Base-by-base conservation (phyloP, 2,888 invertebrate genomes). In the Eristalis tenax region DNA sequence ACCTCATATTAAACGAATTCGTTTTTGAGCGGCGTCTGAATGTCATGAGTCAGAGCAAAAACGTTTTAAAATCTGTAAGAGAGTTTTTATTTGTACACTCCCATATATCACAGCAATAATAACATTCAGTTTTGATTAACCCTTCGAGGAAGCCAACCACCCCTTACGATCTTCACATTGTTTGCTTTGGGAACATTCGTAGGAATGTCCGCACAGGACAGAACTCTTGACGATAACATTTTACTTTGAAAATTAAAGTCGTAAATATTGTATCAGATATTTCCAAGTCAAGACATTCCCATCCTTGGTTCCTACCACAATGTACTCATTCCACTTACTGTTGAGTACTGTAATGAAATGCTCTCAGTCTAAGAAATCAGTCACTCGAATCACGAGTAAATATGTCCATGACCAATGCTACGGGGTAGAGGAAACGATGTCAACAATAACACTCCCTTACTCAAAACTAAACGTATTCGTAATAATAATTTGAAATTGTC, bases 401-500 rank as follows among this genome's bases (percentile, higher is more conserved):
- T 57, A 56, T 50, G 18, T 18, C 18, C 59, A 78, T 26, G 28
- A 56, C 28, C 35, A 18, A 50, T 18, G 8, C 18, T 8, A 18
- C 1, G 50, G 50, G 50, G 50, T 5, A 4, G 50, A 15, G 57
- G 35, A 74, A 59, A 57, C 64, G 28, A 64, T 11, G 22, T 56
- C 8, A 59, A 66, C 32, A 79, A 80, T 56, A 66, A 66, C 32
- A 74, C 22, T 22, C 61, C n/a, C 15, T 65, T 28, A 13, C 26
- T 65, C 80, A 63, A 71, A 18, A 50, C 66, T 64, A 77, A 80
- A 75, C 28, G n/a, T 57, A 76, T 64, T 80, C 80, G 43, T 35
- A 81, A 81, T 77, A 81, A 73, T 81, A 81, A 81, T 85, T 73
- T 74, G 59, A 73, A 77, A 73, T 81, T 57, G 73, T 69, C 64